Conservation (phyloP, 2,113 vertebrate species). For the Meleagris gallopavo region DNA sequence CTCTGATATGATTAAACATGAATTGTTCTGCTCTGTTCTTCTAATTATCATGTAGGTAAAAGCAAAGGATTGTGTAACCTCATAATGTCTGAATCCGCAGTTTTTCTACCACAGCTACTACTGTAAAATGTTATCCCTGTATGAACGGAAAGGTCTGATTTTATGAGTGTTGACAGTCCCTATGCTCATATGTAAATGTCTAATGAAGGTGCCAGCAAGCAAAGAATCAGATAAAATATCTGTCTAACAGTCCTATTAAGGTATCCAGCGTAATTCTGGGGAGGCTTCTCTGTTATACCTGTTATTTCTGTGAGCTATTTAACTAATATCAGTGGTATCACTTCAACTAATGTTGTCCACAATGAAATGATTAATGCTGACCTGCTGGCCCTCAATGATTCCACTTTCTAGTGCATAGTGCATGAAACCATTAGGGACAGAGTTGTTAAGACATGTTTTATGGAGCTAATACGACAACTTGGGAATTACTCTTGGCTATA, state of each 20-base stretch:
- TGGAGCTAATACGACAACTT: not conserved
- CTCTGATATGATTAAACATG: slow-evolving; percentile 63
- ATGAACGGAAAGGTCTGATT: not conserved
- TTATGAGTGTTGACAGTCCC: not conserved
- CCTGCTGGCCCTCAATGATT: not conserved
- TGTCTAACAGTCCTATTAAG: not conserved
- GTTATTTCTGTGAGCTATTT: not conserved
- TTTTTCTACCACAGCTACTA: not conserved
- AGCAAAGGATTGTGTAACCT: not conserved
- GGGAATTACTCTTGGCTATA: not conserved
- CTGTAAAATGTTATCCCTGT: not conserved
- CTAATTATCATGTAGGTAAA: slow-evolving; percentile 36
- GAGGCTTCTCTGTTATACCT: not conserved
- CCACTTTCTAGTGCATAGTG: not conserved
- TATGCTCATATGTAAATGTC: not conserved
- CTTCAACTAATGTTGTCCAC: not conserved
- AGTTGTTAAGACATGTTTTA: not conserved
- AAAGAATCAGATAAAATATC: not conserved
- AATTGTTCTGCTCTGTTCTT: slow-evolving; percentile 54
- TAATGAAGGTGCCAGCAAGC: not conserved
- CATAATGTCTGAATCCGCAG: not conserved
- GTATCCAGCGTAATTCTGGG: not conserved
- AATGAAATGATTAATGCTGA: slow-evolving; percentile 18
- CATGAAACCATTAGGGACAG: not conserved
- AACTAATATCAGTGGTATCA: not conserved